Conservation (phyloP, 2,888 invertebrate species). For the Polyommatus iphigenia region DNA sequence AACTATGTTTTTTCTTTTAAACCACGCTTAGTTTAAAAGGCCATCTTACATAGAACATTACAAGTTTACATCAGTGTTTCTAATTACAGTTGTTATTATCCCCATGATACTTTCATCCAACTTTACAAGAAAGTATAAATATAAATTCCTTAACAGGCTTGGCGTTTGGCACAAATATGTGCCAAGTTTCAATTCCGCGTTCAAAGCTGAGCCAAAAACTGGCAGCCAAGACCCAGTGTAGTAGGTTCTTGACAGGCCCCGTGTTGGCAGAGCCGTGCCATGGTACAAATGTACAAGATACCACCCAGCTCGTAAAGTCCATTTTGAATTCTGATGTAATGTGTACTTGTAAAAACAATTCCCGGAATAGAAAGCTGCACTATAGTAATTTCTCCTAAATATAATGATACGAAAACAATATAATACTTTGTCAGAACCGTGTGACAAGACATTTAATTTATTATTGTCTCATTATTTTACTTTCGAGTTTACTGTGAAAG, state of each 20-base stretch:
- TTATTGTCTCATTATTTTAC: too few species aligned
- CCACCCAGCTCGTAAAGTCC: background rate
- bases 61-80: background rate
- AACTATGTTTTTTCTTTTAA: background rate
- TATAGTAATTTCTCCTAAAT: background rate
- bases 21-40: background rate
- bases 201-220: constrained; percentile 30
- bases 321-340: background rate
- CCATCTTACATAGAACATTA: background rate
- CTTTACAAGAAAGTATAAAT: constrained; percentile 13
- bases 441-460: too few species aligned
- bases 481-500: too few species aligned
- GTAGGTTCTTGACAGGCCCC: constrained; percentile 26
- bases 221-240: constrained; percentile 23
- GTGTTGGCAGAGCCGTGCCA: constrained; percentile 21
- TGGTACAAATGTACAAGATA: constrained; percentile 9
- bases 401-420: too few species aligned
- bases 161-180: constrained; percentile 29
- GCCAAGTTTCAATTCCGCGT: constrained; percentile 31
- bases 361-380: background rate
- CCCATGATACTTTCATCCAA: background rate
- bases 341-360: background rate
- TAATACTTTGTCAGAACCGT: too few species aligned
- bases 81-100: background rate
- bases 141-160: constrained; percentile 26